Evolutionary conservation across 2,797 vertebrate species (phyloP), one percentile per base, ranked within the genome.

Genomic region (Myripristis jacobus): DNA sequence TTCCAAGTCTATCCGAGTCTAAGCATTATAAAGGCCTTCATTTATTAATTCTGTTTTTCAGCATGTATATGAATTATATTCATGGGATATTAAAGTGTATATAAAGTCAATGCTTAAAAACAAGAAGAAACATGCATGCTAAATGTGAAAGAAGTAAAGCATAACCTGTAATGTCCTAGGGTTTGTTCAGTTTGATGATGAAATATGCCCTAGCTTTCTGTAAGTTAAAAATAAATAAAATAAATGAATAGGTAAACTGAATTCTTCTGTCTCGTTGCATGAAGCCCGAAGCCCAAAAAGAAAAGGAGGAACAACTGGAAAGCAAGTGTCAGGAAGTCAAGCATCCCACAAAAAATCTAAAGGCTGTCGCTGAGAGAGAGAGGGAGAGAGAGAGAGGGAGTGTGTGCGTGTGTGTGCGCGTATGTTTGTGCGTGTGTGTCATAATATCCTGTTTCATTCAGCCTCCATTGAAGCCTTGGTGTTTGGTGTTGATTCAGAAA

Each of bases 401-500:
- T n/a, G n/a, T n/a, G n/a, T n/a, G n/a, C n/a, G n/a, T n/a, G n/a
- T n/a, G n/a, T n/a, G n/a, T n/a, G 62, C 25, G 19, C 19, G 13
- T 53, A 27, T 43, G 44, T 36, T n/a, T n/a, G n/a, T 41, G 62
- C 25, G 19, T 21, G 13, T 53, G 31, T 43, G 44, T 36, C 43
- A 67, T 46, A 60, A 34, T 70, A 75, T 77, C 59, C 46, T n/a
- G 36, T 55, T 38, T 79, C 50, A 62, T 77, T 78, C 65, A 62
- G 11, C 46, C 13, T 15, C 19, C 29, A 52, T 51, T 48, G 27
- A 75, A 34, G 66, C 70, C 36, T 22, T 18, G 18, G 46, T 59
- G n/a, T 66, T 62, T 66, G 43, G 29, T 67, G 71, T 82, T 62
- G 69, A 87, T 86, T 83, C 76, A 85, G 31, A 87, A 77, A 79